Base-by-base conservation (phyloP, 2,888 invertebrate species). In the Caenorhabditis angaria region DNA sequence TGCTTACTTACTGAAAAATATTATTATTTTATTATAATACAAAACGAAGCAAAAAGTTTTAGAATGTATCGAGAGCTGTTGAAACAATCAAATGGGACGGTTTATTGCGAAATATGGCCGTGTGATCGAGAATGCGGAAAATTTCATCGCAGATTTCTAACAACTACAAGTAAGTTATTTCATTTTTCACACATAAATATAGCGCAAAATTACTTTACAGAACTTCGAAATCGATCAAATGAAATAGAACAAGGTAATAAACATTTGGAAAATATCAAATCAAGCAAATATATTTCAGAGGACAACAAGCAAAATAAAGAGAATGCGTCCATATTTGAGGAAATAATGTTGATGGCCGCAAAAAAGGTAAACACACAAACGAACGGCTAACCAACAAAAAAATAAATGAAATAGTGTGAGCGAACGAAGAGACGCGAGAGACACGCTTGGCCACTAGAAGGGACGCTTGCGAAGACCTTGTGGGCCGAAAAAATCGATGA, bases 61-160 rank as follows among this genome's bases (percentile, higher is more conserved):
- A 63, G 60, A 2, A 70, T 70, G 70, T 70, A 70, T 32, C 65
- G 70, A 8, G 60, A 62, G 28, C 62, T 70, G 62, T n/a, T 59
- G 18, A 32, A 51, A 10, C 35, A 70, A n/a, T 12, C 41, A 41
- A 62, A 59, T 29, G 29, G 55, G 0, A 53, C 63, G 3, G 8
- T 72, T 24, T 73, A 73, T 24, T 73, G 73, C 32, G 50, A 64
- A 2, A 54, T 59, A 10, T 73, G 73, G 73, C 73, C 73, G 8
- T 73, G 73, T 41, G 73, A 68, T 27, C 18, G 73, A 47, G 68
- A 68, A 18, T 73, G 73, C 24, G 73, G 73, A 5, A 61, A 61
- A 22, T 69, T 73, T 14, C 73, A 73, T 50, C 28, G 68, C 18
- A 20, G 56, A 24, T 73, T 69, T 32, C 25, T 68, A 0, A 51